Evolutionary conservation across 2,113 vertebrate species (phyloP).

Genomic region (Chamaetylas fuelleborni): DNA sequence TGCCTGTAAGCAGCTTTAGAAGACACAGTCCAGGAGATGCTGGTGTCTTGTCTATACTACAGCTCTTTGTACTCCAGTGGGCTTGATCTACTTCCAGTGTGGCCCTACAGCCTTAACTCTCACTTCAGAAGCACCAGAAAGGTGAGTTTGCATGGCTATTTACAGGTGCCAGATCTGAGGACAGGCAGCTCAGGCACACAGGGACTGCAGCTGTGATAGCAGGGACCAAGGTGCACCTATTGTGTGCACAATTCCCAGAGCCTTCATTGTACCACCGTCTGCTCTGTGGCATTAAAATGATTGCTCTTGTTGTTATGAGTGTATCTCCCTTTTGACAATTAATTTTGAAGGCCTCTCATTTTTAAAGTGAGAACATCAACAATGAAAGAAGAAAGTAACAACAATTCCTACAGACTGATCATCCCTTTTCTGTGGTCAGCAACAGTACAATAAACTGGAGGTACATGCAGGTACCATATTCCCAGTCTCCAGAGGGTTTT

Average conservation of each 20-base stretch:
- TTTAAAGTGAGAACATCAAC: neutral
- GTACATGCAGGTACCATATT: neutral
- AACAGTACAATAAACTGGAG: neutral
- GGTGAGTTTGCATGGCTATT: neutral
- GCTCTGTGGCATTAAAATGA: neutral
- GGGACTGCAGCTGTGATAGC: neutral
- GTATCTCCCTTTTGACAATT: neutral
- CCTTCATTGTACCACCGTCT: neutral
- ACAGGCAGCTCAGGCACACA: neutral
- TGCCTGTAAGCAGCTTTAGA: neutral
- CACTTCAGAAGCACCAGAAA: neutral
- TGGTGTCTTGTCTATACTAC: neutral
- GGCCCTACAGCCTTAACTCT: neutral
- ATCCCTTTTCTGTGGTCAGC: neutral
- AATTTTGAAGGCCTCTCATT: neutral
- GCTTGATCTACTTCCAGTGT: neutral
- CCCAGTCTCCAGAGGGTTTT: neutral
- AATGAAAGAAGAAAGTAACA: neutral
- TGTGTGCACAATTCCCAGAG: accelerated
- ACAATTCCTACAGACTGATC: neutral
- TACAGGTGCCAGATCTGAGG: neutral
- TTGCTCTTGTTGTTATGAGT: neutral
- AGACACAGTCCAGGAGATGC: neutral
- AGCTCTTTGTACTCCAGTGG: neutral
- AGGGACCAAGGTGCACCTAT: neutral